Conservation (phyloP, 2,113 vertebrate genomes). For the Notarius quadriscutis region DNA sequence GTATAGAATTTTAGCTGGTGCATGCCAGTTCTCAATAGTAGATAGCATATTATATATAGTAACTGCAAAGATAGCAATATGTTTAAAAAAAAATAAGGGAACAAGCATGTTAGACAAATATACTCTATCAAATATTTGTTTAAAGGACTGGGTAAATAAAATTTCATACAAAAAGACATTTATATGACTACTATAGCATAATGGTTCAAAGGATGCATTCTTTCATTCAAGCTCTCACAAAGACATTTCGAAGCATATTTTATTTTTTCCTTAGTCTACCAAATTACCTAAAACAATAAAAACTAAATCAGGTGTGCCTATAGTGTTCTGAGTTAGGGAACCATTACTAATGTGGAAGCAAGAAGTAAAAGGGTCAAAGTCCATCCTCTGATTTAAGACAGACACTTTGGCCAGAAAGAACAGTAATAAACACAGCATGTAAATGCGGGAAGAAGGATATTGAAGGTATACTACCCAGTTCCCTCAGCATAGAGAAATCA, state of each 20-base stretch:
- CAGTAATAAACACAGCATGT: neutral
- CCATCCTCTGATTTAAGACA: neutral
- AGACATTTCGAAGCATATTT: neutral
- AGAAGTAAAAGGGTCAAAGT: neutral
- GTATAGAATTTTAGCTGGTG: neutral
- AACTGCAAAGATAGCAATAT: neutral
- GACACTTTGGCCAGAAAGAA: neutral
- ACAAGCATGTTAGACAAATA: neutral
- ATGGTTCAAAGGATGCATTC: neutral
- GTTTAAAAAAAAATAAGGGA: neutral
- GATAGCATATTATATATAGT: neutral
- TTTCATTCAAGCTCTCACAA: neutral
- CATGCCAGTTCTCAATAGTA: constrained; percentile 9
- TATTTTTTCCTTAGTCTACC: neutral
- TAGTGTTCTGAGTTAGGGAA: neutral
- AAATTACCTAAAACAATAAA: neutral
- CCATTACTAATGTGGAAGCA: neutral
- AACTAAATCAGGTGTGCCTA: neutral
- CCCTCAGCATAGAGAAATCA: constrained; percentile 8
- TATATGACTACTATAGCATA: neutral
- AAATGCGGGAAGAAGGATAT: neutral
- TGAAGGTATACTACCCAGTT: neutral
- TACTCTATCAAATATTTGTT: neutral
- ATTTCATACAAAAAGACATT: neutral
- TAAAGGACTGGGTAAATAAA: neutral